Evolutionary conservation across 2,113 vertebrate genomes (phyloP).

Genomic region (Eonycteris spelaea): DNA sequence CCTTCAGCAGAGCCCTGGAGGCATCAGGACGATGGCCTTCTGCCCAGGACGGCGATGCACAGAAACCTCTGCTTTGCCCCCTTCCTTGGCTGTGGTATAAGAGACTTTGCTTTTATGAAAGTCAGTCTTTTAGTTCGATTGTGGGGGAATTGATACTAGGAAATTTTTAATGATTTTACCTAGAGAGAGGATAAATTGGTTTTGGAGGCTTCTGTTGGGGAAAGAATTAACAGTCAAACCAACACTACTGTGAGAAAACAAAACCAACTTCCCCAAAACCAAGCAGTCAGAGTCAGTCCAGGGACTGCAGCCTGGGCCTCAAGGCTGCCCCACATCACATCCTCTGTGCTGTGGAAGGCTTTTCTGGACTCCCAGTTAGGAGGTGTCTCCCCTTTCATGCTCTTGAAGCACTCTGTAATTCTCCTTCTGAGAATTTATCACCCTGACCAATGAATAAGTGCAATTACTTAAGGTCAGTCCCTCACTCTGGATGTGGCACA

Average conservation of each 20-base stretch:
- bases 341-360: not conserved
- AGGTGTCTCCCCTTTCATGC: not conserved
- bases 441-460: not conserved
- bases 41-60: rapidly evolving
- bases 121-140: not conserved
- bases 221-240: not conserved
- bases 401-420: not conserved
- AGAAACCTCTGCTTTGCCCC: too few species aligned
- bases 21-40: not conserved
- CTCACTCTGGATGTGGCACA: not conserved
- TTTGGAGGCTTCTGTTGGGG: not conserved
- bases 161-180: not conserved
- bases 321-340: rapidly evolving
- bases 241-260: not conserved
- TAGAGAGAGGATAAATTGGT: not conserved
- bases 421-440: not conserved
- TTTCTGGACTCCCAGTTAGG: not conserved
- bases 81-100: not conserved
- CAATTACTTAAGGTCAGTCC: not conserved
- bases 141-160: not conserved
- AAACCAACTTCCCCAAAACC: not conserved
- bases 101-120: not conserved
- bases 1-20: not conserved
- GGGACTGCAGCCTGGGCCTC: not conserved
- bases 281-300: not conserved